Percentiles rank a stretch among this genome's conserved stretches.
phyloP scores from a whole-genome alignment of 2,113 vertebrate species.

The Zosterops hypoxanthus region DNA sequence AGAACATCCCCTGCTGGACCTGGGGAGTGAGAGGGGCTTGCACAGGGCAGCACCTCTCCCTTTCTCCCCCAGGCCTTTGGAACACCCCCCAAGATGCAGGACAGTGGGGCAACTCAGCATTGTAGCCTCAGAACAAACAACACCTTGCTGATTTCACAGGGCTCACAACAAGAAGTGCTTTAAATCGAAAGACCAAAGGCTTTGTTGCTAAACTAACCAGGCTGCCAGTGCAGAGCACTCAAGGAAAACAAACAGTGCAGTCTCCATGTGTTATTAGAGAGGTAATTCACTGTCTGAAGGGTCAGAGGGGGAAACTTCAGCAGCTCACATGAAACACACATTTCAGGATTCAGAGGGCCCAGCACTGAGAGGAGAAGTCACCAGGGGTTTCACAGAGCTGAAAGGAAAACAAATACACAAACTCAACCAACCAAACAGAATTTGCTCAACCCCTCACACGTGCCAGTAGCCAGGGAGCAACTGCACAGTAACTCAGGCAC shows the following conservation, averaged over 20 bases:
- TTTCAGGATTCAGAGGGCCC: not conserved
- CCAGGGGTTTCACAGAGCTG: not conserved
- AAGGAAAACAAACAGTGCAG: not conserved
- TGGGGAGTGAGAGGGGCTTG: not conserved
- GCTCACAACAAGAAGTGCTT: not conserved
- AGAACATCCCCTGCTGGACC: not conserved
- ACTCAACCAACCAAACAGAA: not conserved
- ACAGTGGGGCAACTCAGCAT: not conserved
- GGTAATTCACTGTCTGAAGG: not conserved
- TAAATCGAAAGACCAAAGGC: not conserved
- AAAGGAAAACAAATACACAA: not conserved
- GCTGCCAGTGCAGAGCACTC: not conserved
- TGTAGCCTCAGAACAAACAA: not conserved
- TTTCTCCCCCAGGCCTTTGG: not conserved
- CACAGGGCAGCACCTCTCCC: not conserved
- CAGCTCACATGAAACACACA: not conserved
- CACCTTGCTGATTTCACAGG: not conserved
- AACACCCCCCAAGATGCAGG: not conserved
- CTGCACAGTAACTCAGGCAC: not conserved
- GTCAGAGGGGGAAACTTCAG: not conserved
- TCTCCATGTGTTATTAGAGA: not conserved
- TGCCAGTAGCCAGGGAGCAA: not conserved
- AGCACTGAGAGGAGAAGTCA: not conserved
- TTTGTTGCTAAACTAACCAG: not conserved
- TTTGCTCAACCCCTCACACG: not conserved